Conservation (phyloP, 2,888 invertebrate genomes). For the Mamestra brassicae region DNA sequence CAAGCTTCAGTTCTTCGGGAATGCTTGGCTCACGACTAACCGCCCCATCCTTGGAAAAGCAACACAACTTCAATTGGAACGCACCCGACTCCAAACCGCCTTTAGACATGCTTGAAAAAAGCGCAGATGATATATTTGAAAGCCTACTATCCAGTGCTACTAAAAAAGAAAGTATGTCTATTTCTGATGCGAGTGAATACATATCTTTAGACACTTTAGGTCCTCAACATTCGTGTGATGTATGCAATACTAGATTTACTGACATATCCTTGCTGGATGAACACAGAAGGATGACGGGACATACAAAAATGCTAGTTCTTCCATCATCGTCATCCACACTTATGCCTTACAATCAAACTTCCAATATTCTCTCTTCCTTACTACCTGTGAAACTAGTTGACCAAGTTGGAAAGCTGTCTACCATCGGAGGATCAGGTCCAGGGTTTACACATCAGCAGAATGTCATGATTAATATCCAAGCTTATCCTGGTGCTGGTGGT, state of each 20-base stretch:
- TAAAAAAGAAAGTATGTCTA: slow-evolving; percentile 81
- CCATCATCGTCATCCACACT: slow-evolving; percentile 77
- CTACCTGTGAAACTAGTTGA: slow-evolving; percentile 88
- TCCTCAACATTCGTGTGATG: slow-evolving; percentile 91
- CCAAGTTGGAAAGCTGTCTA: slow-evolving; percentile 86
- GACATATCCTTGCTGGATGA: slow-evolving; percentile 89
- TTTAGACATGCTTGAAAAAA: slow-evolving; percentile 85
- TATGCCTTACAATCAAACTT: slow-evolving; percentile 82
- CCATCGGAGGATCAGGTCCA: slow-evolving; percentile 75
- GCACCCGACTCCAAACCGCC: slow-evolving; percentile 87
- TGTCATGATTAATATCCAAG: slow-evolving; percentile 92
- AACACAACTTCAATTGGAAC: slow-evolving; percentile 88
- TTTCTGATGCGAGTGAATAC: slow-evolving; percentile 90
- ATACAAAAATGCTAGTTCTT: slow-evolving; percentile 85
- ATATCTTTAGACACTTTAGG: slow-evolving; percentile 92
- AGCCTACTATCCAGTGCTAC: slow-evolving; percentile 83
- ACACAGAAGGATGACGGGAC: slow-evolving; percentile 90
- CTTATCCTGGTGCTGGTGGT: slow-evolving; percentile 90
- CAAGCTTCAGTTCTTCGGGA: slow-evolving; percentile 65
- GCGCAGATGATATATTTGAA: slow-evolving; percentile 88
- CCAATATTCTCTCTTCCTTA: slow-evolving; percentile 83
- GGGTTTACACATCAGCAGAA: slow-evolving; percentile 92
- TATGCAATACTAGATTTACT: slow-evolving; percentile 92
- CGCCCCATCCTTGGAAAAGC: slow-evolving; percentile 82
- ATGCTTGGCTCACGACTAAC: slow-evolving; percentile 71